Conservation (phyloP, 2,113 vertebrate species). For the Larimichthys polyactis region DNA sequence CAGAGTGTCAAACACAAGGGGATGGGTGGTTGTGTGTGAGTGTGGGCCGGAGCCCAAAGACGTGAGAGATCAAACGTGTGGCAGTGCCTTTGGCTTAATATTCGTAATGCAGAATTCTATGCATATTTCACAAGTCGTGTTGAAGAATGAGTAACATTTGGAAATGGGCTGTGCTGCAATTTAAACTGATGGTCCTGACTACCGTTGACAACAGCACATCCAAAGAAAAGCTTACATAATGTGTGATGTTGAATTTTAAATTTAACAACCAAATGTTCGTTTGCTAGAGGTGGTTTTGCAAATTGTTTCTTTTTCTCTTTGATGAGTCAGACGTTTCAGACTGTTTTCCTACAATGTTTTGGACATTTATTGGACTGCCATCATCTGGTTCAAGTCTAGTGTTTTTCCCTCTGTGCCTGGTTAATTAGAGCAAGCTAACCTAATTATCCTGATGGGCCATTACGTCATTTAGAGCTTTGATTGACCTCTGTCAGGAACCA, state of each 20-base stretch:
- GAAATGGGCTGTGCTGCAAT: conserved; percentile 13
- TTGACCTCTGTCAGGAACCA: conserved; percentile 56
- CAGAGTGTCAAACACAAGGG: conserved; percentile 21
- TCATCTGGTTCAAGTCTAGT: neutral
- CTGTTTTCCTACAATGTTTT: neutral
- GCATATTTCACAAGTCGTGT: conserved; percentile 42
- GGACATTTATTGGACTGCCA: neutral
- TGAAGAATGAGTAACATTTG: conserved; percentile 9
- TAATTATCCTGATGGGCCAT: conserved; percentile 39
- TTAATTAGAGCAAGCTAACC: conserved; percentile 48
- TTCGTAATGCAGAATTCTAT: conserved; percentile 23
- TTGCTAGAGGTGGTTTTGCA: neutral
- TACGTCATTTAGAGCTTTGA: conserved; percentile 20
- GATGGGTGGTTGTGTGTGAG: neutral
- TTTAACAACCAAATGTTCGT: neutral
- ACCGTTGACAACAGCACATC: conserved; percentile 4
- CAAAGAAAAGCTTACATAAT: conserved; percentile 1
- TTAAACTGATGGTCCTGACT: conserved; percentile 1
- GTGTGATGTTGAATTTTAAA: neutral
- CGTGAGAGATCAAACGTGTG: conserved; percentile 40
- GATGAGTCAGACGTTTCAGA: neutral
- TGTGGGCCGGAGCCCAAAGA: conserved; percentile 42
- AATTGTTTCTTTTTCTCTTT: neutral
- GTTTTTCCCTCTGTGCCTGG: conserved; percentile 23
- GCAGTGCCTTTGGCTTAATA: conserved; percentile 36